Evolutionary conservation across 2,888 invertebrate genomes (phyloP).

Genomic region (Entomobrya proxima): DNA sequence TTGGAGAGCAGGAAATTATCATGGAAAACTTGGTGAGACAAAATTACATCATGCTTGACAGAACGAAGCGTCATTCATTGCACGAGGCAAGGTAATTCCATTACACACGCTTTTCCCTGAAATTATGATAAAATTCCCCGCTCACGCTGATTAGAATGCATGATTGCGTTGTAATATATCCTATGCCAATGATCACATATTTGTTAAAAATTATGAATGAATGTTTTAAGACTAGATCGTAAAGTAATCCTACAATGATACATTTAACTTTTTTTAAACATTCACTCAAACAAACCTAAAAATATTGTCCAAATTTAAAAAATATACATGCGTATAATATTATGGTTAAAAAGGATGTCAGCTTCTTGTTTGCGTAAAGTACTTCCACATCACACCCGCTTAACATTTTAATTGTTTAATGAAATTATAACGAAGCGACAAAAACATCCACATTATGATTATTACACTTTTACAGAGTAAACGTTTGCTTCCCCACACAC

Average conservation of each 20-base stretch:
- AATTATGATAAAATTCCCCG: not conserved
- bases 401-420: constrained; percentile 16
- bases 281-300: no score
- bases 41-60: constrained; percentile 68
- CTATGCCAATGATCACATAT: not conserved
- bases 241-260: no score
- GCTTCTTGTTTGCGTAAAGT: constrained; percentile 43
- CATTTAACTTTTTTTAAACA: no score
- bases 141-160: not conserved
- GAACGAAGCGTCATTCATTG: constrained; percentile 64
- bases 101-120: constrained; percentile 10
- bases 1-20: constrained; percentile 66
- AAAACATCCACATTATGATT: not conserved
- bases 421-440: not conserved
- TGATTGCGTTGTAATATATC: no score
- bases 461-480: not conserved
- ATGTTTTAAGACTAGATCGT: no score
- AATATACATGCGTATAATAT: constrained; percentile 4
- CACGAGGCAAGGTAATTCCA: constrained; percentile 69
- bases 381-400: constrained; percentile 42
- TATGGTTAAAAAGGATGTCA: constrained; percentile 62
- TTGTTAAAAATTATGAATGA: no score
- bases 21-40: constrained; percentile 67
- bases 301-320: not conserved
- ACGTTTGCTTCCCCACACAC: not conserved